phyloP scores from a whole-genome alignment of 2,113 vertebrate genomes.

The Brachionichthys hirsutus region DNA sequence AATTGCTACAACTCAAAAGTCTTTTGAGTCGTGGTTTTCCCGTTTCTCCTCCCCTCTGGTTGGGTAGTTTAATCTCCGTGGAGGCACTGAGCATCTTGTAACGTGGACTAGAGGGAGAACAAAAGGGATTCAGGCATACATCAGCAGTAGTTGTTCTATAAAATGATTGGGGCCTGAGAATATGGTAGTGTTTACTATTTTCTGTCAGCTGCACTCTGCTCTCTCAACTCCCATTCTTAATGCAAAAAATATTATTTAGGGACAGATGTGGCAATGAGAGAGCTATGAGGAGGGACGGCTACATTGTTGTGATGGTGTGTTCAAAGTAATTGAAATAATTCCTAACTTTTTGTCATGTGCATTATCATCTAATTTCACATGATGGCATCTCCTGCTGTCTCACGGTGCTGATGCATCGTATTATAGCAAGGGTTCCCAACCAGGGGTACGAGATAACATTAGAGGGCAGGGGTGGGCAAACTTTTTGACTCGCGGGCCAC shows the following conservation, averaged over 20 bases:
- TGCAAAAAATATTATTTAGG: background rate
- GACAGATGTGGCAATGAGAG: constrained; percentile 17
- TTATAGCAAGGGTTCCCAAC: too few relatives aligned
- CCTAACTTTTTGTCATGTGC: too few relatives aligned
- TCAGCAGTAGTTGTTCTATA: constrained; percentile 41
- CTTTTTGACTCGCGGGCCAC: too few relatives aligned
- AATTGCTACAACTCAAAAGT: constrained; percentile 16
- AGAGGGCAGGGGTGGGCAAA: too few relatives aligned
- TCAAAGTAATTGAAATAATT: too few relatives aligned
- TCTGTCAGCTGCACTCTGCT: constrained; percentile 11
- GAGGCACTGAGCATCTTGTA: constrained; percentile 32
- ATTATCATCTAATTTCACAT: too few relatives aligned
- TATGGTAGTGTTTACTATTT: background rate
- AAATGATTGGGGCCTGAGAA: constrained; percentile 37
- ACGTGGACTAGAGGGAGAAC: constrained; percentile 33
- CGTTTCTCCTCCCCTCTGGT: constrained; percentile 15
- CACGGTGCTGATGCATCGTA: too few relatives aligned
- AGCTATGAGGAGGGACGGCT: constrained; percentile 5
- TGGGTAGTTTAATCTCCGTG: constrained; percentile 12
- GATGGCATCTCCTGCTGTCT: too few relatives aligned
- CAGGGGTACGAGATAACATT: too few relatives aligned
- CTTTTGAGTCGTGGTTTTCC: too few relatives aligned
- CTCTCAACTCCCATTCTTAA: background rate
- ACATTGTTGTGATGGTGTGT: background rate
- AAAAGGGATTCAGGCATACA: constrained; percentile 46